Base-by-base conservation (phyloP, 2,888 invertebrate genomes). In the Plagodis pulveraria region DNA sequence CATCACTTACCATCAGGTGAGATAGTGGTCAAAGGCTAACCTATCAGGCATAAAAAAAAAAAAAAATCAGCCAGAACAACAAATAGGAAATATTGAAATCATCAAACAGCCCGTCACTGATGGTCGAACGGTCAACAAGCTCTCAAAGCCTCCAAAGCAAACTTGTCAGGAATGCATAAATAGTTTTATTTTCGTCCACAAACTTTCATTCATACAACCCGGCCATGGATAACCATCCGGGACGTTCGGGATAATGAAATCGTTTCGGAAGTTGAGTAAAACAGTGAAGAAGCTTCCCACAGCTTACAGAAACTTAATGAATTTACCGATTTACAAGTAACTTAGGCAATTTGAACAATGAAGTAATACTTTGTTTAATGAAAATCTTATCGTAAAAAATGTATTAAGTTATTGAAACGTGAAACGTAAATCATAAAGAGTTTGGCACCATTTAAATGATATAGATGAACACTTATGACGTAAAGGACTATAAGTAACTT, bases 221-320 rank as follows among this genome's bases (percentile, higher is more conserved):
- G 77, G 82, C 84, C 84, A 83, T 84, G 86, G n/a, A 82, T 78
- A 76, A 67, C 66, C 58, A 68, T 64, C 70, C 72, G 76, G 74
- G 74, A 72, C 73, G 67, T 59, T 70, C 62, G 74, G 74, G 73
- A 82, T 86, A 89, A 86, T 85, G 84, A 83, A 88, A 86, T 83
- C 81, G 76, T 80, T 77, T 70, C 48, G 52, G 48, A 38, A 36
- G 22, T 35, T 45, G 51, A 7, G 11, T 45, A 53, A 49, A 52
- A 6, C 60, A 61, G 60, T 61, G 8, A 11, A 35, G 0, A 47
- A 57, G 48, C 40, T 61, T 36, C 42, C 33, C 22, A 22, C 22
- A 22, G 22, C 22, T 22, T 4, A 22, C 22, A 22, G 22, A 22
- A 22, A 22, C 22, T 22, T 22, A 22, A 22, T 22, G 22, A 22